Conservation (phyloP, 1,140 invertebrate species). For the Diabrotica undecimpunctata region DNA sequence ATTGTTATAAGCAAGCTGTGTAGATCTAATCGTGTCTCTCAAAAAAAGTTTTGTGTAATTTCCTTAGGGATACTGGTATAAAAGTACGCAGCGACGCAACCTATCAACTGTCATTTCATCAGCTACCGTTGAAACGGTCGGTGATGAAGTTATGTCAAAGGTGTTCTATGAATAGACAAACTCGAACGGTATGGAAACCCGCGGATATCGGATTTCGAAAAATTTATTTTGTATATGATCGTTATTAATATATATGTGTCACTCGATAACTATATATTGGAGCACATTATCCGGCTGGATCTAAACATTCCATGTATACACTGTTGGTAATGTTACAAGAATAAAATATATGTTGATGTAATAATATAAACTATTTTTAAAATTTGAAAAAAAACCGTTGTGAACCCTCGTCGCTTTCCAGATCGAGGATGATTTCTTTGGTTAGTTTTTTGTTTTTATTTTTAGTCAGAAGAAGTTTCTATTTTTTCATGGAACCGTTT, state of each 20-base stretch:
- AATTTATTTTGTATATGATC: conserved; percentile 48
- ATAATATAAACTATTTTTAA: conserved; percentile 45
- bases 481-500: conserved; percentile 50
- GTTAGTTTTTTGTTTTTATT: conserved; percentile 43
- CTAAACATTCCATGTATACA: conserved; percentile 48
- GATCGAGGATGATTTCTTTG: conserved; percentile 29
- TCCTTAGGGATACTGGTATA: too few relatives aligned
- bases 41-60: too few relatives aligned
- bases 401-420: conserved; percentile 30
- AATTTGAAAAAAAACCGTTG: conserved; percentile 45
- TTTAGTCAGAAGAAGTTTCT: conserved; percentile 47
- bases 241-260: conserved; percentile 42
- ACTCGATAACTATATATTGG: conserved; percentile 43
- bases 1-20: too few relatives aligned
- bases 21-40: too few relatives aligned
- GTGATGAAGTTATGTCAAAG: background rate
- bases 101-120: too few relatives aligned
- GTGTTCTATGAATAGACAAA: background rate
- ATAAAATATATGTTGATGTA: conserved; percentile 49
- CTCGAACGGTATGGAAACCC: conserved; percentile 9
- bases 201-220: conserved; percentile 22
- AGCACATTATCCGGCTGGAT: conserved; percentile 48
- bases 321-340: conserved; percentile 50
- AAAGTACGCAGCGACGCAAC: too few relatives aligned
- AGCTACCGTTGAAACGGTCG: background rate